Evolutionary conservation across 2,113 vertebrate genomes (phyloP).

Genomic region (Oreochromis niloticus): DNA sequence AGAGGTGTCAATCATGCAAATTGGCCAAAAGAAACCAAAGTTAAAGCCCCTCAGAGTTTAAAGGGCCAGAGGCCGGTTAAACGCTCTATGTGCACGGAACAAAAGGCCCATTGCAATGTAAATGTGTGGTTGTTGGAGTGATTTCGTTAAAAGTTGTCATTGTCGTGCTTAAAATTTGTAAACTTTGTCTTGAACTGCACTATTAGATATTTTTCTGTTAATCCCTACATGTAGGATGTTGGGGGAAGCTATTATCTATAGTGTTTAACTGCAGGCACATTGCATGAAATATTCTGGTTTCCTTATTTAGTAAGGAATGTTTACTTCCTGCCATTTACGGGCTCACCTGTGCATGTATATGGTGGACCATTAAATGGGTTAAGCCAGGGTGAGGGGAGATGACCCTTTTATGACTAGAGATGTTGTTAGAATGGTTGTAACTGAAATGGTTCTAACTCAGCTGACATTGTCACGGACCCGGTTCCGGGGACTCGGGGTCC

Average conservation of each 20-base stretch:
- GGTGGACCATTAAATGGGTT: not conserved
- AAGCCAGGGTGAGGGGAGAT: not conserved
- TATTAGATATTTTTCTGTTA: not conserved
- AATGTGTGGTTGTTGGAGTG: not conserved
- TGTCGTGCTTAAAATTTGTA: not conserved
- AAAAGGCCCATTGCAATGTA: not conserved
- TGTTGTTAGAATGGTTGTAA: not conserved
- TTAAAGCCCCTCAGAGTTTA: not conserved
- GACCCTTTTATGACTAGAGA: not conserved
- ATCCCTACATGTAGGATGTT: not conserved
- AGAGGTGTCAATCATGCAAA: not conserved
- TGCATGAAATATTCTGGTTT: not conserved
- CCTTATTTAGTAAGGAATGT: not conserved
- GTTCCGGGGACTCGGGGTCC: too few relatives aligned
- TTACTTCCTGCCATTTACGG: not conserved
- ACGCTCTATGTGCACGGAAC: not conserved
- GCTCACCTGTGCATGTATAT: not conserved
- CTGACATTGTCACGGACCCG: too few relatives aligned
- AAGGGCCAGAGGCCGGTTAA: not conserved
- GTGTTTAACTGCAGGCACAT: not conserved
- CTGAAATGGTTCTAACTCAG: too few relatives aligned
- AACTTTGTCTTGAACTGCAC: not conserved
- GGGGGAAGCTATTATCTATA: not conserved
- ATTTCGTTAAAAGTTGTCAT: not conserved
- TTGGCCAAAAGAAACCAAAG: not conserved